These are phyloP conservation scores for Mus spretus DNA, from an alignment of 2,797 vertebrate genomes.

Conservation along the genomic window DNA sequence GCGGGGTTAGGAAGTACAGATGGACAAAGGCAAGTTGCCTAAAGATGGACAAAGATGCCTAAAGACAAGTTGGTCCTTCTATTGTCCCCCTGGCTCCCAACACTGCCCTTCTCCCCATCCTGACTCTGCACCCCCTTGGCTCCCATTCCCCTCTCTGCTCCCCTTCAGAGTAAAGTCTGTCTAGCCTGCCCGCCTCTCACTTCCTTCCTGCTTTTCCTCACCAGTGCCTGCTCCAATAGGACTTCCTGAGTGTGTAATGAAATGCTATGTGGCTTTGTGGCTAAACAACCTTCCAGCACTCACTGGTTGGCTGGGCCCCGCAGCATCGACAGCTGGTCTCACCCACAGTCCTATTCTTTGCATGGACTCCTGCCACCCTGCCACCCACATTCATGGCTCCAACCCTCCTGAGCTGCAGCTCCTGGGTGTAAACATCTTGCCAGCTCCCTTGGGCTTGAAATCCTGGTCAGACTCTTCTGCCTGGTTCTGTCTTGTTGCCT, in stretches of 20 bases:
- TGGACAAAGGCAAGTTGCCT: no score
- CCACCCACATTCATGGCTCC: not conserved
- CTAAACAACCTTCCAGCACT: not conserved
- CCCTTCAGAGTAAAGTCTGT: not conserved
- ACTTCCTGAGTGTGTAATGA: not conserved
- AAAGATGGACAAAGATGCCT: not conserved
- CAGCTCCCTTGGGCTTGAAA: not conserved
- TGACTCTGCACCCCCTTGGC: rapidly evolving
- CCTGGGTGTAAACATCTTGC: rapidly evolving
- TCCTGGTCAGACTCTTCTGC: not conserved
- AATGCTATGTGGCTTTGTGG: not conserved
- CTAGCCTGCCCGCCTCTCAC: not conserved
- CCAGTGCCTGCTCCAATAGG: not conserved
- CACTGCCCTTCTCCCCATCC: not conserved
- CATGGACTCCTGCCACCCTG: not conserved
- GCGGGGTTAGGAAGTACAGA: not conserved
- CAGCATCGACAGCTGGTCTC: rapidly evolving
- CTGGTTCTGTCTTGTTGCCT: rapidly evolving
- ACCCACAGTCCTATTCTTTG: not conserved
- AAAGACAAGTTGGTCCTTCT: not conserved
- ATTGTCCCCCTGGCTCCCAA: not conserved
- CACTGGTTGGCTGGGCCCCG: not conserved
- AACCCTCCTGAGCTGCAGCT: not conserved
- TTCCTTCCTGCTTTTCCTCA: not conserved
- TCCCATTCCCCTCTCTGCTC: not conserved